These are phyloP conservation scores for Promerops cafer DNA, from an alignment of 2,113 vertebrate genomes.

Conservation along the genomic window DNA sequence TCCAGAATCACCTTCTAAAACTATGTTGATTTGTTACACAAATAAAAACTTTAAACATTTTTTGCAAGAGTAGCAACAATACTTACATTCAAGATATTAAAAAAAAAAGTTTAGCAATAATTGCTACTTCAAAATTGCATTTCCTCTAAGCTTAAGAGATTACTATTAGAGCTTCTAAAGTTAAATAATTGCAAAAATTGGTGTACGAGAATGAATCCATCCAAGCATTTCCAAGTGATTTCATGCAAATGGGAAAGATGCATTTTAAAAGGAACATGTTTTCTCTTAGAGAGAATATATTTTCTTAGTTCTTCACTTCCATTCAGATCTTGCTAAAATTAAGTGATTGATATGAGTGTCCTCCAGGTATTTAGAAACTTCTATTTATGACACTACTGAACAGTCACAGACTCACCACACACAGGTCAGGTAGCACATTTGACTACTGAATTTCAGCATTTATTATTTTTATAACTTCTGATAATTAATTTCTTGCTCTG, in stretches of 20 bases:
- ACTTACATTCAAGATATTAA: neutral
- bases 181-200: neutral
- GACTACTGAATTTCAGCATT: neutral
- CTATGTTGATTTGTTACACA: rapidly evolving
- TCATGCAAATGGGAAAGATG: neutral
- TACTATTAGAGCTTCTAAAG: neutral
- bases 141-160: neutral
- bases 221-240: neutral
- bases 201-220: neutral
- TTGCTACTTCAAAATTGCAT: neutral
- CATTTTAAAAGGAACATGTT: neutral
- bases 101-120: neutral
- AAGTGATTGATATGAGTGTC: neutral
- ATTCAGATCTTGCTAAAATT: neutral
- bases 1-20: neutral
- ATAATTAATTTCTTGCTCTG: neutral
- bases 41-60: neutral
- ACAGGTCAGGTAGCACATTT: neutral
- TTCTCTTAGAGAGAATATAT: neutral
- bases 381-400: neutral
- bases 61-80: neutral
- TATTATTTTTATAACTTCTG: neutral
- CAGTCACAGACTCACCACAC: neutral
- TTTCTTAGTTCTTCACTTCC: neutral
- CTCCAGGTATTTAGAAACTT: neutral